Evolutionary conservation across 2,113 vertebrate genomes (phyloP), one percentile per base, ranked within the genome.

Genomic region (Platichthys stellatus): DNA sequence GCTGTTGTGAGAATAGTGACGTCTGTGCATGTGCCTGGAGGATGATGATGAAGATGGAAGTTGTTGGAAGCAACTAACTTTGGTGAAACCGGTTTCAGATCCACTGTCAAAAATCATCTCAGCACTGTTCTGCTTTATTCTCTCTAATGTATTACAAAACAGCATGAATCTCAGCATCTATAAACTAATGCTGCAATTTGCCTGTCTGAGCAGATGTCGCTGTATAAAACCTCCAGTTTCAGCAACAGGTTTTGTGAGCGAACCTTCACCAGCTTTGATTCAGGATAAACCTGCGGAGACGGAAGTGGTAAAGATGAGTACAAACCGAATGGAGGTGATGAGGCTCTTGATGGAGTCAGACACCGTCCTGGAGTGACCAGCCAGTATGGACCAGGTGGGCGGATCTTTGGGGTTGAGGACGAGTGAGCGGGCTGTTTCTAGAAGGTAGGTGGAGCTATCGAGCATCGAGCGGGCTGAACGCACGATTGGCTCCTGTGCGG

Each of bases 291-390:
- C 69, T 73, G 31, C 72, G 63, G 71, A 69, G 17, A 82, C 67
- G 51, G n/a, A 66, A 61, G 28, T 56, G 63, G 31, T 31, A 15
- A 35, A 65, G 26, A 71, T 82, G 63, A 13, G 47, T 12, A 89
- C 93, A 60, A 81, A 99, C 98, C 98, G 97, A 92, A 99, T 99
- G 58, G 98, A 97, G 0, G 98, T 99, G 89, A 99, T 99, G 81
- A 99, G 97, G 74, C 97, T 96, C 92, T 99, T 99, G 86, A 99
- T 99, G 73, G 98, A 98, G 93, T 99, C 98, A 0, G 98, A 99
- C 54, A 99, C 97, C 0, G 97, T 98, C 71, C 98, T 96, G 2
- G 98, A 99, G 86, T 99, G 98, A 0, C 97, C 97, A 0, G 98
- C 98, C 14, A 99, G 94, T n/a, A 97, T 94, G 15, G 98, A 99